These are phyloP conservation scores for Battus philenor DNA, from an alignment of 1,140 invertebrate species.

Conservation along the genomic window DNA sequence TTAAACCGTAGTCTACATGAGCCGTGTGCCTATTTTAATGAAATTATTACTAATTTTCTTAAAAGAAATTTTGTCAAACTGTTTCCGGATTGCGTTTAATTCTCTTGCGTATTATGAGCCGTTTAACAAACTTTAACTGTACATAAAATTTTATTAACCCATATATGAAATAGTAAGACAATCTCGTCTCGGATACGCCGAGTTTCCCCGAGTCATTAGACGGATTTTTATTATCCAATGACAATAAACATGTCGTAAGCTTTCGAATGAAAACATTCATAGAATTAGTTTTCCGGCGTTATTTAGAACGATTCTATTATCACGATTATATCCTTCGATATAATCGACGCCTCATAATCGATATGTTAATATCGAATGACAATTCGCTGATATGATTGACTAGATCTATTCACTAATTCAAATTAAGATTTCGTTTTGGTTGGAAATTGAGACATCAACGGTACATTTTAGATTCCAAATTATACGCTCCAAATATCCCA, in stretches of 20 bases:
- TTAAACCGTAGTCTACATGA: too few species aligned
- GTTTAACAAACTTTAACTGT: slow-evolving; percentile 68
- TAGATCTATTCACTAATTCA: too few species aligned
- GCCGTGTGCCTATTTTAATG: too few species aligned
- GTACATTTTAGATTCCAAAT: too few species aligned
- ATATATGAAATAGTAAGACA: slow-evolving; percentile 73
- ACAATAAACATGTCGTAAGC: slow-evolving; percentile 71
- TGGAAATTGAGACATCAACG: too few species aligned
- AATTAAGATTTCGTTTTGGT: too few species aligned
- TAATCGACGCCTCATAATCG: slow-evolving; percentile 16
- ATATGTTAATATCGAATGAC: slow-evolving; percentile 16
- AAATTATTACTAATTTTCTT: too few species aligned
- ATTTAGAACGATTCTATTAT: slow-evolving; percentile 38
- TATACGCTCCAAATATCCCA: too few species aligned
- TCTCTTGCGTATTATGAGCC: slow-evolving; percentile 31
- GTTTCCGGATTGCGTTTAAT: slow-evolving; percentile 33
- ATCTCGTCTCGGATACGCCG: slow-evolving; percentile 42
- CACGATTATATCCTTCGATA: slow-evolving; percentile 50
- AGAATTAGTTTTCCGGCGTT: slow-evolving; percentile 52
- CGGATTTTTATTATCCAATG: slow-evolving; percentile 69
- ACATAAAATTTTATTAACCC: slow-evolving; percentile 74
- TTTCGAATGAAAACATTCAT: slow-evolving; percentile 70
- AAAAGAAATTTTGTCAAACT: too few species aligned
- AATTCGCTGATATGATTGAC: too few species aligned
- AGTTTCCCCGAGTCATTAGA: slow-evolving; percentile 70